Conservation (phyloP, 2,113 vertebrate species). For the Lepidothrix coronata region DNA sequence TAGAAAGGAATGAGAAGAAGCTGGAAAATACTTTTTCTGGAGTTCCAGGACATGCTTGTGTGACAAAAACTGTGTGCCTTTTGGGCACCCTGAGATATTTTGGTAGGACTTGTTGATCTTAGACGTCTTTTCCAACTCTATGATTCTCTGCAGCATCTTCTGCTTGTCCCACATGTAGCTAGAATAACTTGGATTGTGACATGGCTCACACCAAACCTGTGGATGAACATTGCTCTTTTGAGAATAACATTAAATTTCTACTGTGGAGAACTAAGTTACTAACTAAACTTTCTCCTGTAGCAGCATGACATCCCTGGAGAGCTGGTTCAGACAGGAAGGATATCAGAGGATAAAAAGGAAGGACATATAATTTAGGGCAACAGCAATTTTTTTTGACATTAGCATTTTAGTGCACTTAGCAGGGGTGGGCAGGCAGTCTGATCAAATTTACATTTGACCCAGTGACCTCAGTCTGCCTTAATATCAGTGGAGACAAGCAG, state of each 20-base stretch:
- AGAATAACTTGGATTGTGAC: not conserved
- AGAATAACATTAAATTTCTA: not conserved
- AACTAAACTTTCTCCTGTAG: not conserved
- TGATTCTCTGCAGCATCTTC: not conserved
- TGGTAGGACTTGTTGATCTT: too few species aligned
- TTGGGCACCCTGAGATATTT: not conserved
- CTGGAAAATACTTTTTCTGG: not conserved
- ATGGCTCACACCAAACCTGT: not conserved
- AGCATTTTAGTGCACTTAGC: not conserved
- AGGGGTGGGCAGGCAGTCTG: not conserved
- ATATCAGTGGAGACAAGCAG: not conserved
- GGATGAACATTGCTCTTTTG: not conserved
- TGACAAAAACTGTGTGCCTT: not conserved
- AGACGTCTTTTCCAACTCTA: not conserved
- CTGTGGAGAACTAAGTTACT: fast-evolving
- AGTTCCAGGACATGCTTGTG: not conserved
- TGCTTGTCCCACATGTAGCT: not conserved
- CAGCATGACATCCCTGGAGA: not conserved
- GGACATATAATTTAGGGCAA: not conserved
- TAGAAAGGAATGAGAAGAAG: not conserved
- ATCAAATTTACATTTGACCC: not conserved
- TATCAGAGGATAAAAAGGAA: not conserved
- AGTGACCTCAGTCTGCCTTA: not conserved
- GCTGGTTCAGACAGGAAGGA: not conserved
- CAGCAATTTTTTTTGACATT: not conserved